These are phyloP conservation scores for Chrysaora quinquecirrha DNA, from an alignment of 30 jellyfish, hydroid and myxozoan species.

Conservation along the genomic window DNA sequence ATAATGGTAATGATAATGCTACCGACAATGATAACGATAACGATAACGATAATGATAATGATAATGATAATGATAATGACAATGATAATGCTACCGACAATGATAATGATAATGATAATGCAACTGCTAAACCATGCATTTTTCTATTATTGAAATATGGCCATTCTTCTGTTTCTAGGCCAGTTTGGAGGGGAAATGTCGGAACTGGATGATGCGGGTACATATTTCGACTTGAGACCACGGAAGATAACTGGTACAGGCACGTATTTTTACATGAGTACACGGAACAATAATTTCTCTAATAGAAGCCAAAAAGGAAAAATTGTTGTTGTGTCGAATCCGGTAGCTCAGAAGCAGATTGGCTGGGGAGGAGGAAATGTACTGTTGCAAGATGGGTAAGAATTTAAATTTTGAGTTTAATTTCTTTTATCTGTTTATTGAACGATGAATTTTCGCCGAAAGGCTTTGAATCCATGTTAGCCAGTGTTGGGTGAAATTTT, in stretches of 20 bases:
- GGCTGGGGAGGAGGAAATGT: constrained; percentile 92
- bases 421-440: not conserved
- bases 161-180: too few relatives aligned
- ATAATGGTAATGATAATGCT: too few relatives aligned
- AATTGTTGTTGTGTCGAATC: constrained; percentile 54
- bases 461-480: too few relatives aligned
- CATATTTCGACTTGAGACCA: constrained; percentile 91
- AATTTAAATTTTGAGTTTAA: not conserved
- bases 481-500: too few relatives aligned
- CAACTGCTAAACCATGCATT: too few relatives aligned
- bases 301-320: constrained; percentile 92
- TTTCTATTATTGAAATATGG: too few relatives aligned
- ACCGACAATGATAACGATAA: too few relatives aligned
- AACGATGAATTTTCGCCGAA: too few relatives aligned
- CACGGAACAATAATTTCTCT: constrained; percentile 89
- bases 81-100: too few relatives aligned
- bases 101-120: too few relatives aligned
- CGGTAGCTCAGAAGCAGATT: constrained; percentile 54
- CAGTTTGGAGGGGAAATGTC: constrained; percentile 89
- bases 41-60: too few relatives aligned
- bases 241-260: constrained; percentile 91
- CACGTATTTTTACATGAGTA: constrained; percentile 82
- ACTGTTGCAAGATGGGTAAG: constrained; percentile 69
- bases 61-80: too few relatives aligned
- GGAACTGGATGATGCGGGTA: constrained; percentile 96